These are phyloP conservation scores for Anaspis maculata DNA, from an alignment of 2,888 invertebrate genomes.

Conservation along the genomic window DNA sequence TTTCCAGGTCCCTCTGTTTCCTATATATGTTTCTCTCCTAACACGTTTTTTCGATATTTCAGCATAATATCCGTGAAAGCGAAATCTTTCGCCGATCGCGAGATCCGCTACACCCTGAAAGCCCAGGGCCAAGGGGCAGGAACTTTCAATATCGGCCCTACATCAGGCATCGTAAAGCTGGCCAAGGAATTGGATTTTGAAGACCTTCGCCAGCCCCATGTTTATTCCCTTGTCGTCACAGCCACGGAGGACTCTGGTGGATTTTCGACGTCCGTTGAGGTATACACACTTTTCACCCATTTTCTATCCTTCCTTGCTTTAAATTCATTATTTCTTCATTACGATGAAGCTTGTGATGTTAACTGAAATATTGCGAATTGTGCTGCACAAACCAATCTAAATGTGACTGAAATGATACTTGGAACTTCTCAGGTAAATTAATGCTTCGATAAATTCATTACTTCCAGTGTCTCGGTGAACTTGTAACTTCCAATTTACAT, in stretches of 20 bases:
- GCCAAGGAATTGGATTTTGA: constrained; percentile 96
- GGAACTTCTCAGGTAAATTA: too few relatives aligned
- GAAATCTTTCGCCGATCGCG: constrained; percentile 93
- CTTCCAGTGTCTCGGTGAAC: too few relatives aligned
- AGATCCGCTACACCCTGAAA: constrained; percentile 91
- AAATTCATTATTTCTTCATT: too few relatives aligned
- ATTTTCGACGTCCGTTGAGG: constrained; percentile 91
- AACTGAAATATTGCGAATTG: too few relatives aligned
- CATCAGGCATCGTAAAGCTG: constrained; percentile 90
- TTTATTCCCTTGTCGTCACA: constrained; percentile 86
- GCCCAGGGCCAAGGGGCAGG: constrained; percentile 92
- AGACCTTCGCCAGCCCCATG: constrained; percentile 87
- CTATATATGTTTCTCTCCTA: too few relatives aligned
- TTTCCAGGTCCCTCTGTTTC: too few relatives aligned
- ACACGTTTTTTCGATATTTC: constrained; percentile 38
- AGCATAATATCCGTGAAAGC: constrained; percentile 96
- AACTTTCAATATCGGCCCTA: constrained; percentile 90
- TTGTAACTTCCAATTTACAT: too few relatives aligned
- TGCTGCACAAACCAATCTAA: too few relatives aligned
- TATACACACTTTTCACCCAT: constrained; percentile 36
- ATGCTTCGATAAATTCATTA: too few relatives aligned
- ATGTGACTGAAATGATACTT: too few relatives aligned
- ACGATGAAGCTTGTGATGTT: too few relatives aligned
- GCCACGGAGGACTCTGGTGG: constrained; percentile 97
- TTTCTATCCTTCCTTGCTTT: not conserved